Conservation (phyloP, 1,140 invertebrate species). For the Pogonus chalceus region DNA sequence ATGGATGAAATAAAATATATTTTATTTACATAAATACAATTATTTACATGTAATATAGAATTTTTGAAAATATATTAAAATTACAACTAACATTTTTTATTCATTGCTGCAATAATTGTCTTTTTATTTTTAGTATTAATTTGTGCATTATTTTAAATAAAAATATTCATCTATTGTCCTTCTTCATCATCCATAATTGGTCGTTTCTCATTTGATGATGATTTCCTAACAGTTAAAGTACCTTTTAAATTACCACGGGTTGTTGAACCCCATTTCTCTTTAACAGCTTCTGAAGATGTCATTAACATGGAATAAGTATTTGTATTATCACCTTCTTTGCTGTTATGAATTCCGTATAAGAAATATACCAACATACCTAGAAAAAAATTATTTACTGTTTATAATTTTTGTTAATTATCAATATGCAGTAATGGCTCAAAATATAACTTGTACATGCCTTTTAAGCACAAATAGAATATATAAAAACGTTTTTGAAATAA, state of each 20-base stretch:
- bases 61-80: background rate
- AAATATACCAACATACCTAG: slow-evolving; percentile 80
- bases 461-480: too few species aligned
- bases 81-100: background rate
- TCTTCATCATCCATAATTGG: slow-evolving; percentile 31
- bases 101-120: background rate
- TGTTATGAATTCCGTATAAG: slow-evolving; percentile 79
- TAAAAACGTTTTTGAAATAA: too few species aligned
- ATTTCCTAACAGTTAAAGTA: slow-evolving; percentile 29
- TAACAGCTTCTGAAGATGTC: slow-evolving; percentile 50
- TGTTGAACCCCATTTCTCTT: slow-evolving; percentile 50
- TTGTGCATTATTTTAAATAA: background rate
- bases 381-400: too few species aligned
- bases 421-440: too few species aligned
- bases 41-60: background rate
- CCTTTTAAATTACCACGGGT: slow-evolving; percentile 36
- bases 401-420: too few species aligned
- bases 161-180: background rate
- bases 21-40: background rate
- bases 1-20: background rate
- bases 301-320: slow-evolving; percentile 54
- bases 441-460: too few species aligned
- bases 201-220: slow-evolving; percentile 22
- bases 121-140: background rate
- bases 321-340: slow-evolving; percentile 59